phyloP scores from a whole-genome alignment of 2,113 vertebrate genomes.

The Genyomyrus donnyi region DNA sequence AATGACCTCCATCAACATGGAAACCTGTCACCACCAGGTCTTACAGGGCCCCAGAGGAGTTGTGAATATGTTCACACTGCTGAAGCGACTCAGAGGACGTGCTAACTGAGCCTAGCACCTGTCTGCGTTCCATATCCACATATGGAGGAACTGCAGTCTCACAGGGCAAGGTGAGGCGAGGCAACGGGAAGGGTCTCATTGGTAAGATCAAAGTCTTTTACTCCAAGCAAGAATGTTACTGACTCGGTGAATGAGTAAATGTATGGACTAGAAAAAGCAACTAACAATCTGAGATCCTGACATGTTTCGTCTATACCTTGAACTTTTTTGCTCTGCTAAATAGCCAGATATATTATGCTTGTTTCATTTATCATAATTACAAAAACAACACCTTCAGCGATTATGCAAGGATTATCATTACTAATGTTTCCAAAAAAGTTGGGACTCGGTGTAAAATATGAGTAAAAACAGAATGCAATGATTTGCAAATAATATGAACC shows the following conservation, averaged over 20 bases:
- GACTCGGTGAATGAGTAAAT: not conserved
- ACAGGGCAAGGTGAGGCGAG: not conserved
- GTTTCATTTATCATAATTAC: not conserved
- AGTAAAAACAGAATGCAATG: not conserved
- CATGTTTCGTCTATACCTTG: not conserved
- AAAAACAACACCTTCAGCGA: not conserved
- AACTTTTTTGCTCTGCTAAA: not conserved
- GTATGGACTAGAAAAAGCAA: not conserved
- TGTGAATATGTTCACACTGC: conserved; percentile 52
- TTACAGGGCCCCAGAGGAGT: conserved; percentile 49
- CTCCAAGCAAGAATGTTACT: not conserved
- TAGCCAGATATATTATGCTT: not conserved
- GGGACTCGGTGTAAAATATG: no score
- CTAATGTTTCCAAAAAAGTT: not conserved
- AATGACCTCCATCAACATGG: conserved; percentile 47
- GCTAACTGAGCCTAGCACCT: conserved; percentile 53
- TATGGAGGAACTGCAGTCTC: not conserved
- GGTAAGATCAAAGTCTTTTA: not conserved
- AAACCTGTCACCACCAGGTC: conserved; percentile 62
- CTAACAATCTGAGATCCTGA: not conserved
- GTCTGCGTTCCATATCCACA: conserved; percentile 32
- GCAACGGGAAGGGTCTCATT: not conserved
- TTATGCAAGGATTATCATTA: not conserved
- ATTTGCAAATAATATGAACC: not conserved
- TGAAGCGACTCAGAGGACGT: not conserved